Conservation (phyloP, 2,797 vertebrate genomes). For the Lacerta viridis region DNA sequence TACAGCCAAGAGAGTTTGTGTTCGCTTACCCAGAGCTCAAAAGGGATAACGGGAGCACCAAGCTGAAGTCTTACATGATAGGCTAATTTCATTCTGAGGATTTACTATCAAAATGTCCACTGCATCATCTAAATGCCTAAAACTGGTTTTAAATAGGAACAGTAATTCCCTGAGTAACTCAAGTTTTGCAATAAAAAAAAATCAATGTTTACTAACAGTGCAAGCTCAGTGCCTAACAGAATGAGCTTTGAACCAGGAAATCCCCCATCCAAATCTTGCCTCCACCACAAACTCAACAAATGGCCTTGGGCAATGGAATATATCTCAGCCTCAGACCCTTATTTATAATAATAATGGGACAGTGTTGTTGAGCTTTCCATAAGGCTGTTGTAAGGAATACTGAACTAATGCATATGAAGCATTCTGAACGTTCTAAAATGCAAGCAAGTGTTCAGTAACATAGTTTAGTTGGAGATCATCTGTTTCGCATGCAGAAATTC, state of each 20-base stretch:
- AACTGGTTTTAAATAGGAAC: no score
- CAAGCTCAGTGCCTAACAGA: not conserved
- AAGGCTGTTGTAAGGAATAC: not conserved
- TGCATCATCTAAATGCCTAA: not conserved
- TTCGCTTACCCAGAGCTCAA: not conserved
- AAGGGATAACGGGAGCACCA: not conserved
- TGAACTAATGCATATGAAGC: not conserved
- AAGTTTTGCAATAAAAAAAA: not conserved
- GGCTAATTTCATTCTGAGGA: not conserved
- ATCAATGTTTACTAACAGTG: not conserved
- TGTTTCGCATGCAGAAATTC: no score
- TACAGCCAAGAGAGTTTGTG: not conserved
- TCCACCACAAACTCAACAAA: not conserved
- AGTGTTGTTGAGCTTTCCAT: not conserved
- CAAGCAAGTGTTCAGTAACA: no score
- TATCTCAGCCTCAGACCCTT: not conserved
- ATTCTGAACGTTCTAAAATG: not conserved
- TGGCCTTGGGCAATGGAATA: not conserved
- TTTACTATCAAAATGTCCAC: not conserved
- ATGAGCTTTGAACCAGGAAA: not conserved
- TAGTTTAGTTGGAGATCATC: no score
- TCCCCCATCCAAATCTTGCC: not conserved
- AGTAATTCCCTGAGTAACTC: no score
- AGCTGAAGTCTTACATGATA: no score
- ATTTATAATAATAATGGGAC: not conserved